A percentile compares a stretch with the other conserved stretches of the same genome.
Conservation (phyloP, 1,140 invertebrate genomes). For the Charaxes varanes region DNA sequence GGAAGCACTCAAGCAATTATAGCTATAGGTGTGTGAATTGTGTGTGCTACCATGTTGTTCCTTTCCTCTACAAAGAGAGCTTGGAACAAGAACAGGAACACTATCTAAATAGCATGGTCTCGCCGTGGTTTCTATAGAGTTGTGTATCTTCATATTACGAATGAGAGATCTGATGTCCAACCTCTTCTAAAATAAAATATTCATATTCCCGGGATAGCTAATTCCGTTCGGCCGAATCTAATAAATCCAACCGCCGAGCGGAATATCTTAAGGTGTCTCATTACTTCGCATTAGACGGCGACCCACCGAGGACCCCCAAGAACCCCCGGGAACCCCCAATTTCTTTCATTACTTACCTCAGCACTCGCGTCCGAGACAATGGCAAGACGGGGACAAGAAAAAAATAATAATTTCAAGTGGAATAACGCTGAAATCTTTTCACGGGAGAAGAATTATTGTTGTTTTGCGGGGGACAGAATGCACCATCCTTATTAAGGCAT, state of each 20-base stretch:
- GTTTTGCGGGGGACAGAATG: conserved; percentile 73
- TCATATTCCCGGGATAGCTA: conserved; percentile 29
- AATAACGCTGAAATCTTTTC: conserved; percentile 74
- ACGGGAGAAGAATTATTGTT: conserved; percentile 72
- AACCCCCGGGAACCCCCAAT: conserved; percentile 69
- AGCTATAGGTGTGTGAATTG: too few species aligned
- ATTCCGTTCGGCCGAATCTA: conserved; percentile 56
- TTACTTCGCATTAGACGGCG: conserved; percentile 62
- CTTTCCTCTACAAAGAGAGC: too few species aligned
- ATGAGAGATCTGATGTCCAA: too few species aligned
- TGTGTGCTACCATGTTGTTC: too few species aligned
- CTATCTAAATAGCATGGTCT: too few species aligned
- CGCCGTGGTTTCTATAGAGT: too few species aligned
- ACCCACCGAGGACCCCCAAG: too few species aligned
- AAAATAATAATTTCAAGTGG: conserved; percentile 74
- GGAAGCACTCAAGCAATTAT: too few species aligned
- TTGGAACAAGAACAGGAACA: too few species aligned
- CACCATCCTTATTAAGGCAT: conserved; percentile 69
- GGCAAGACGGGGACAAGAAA: conserved; percentile 67
- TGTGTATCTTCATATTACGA: too few species aligned
- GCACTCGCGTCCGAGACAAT: conserved; percentile 54
- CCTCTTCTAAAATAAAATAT: conserved; percentile 23
- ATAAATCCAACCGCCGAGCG: conserved; percentile 54
- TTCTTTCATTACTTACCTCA: conserved; percentile 72
- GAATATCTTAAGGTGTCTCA: conserved; percentile 64